phyloP scores from a whole-genome alignment of 1,140 invertebrate species.

The Anastrepha obliqua region DNA sequence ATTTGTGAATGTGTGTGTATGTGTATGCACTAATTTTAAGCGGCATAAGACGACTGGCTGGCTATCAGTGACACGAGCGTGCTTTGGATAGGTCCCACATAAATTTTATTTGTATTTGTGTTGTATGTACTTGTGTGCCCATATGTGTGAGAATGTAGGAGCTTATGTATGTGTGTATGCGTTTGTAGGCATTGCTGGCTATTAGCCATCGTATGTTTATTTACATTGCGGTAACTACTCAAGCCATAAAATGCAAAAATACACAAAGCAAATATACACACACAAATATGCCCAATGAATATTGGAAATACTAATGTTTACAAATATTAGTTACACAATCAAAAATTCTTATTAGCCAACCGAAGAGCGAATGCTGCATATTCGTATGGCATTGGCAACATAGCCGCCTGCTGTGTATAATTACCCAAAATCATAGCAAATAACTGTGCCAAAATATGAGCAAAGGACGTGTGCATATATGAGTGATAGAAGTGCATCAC shows the following conservation, averaged over 20 bases:
- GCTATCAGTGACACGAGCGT: neutral
- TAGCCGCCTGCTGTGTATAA: neutral
- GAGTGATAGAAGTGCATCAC: neutral
- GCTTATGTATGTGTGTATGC: neutral
- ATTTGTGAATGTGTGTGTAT: neutral
- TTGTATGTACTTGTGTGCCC: too few relatives aligned
- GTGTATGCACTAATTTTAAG: neutral
- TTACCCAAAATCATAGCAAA: neutral
- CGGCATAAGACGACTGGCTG: neutral
- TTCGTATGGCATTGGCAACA: neutral
- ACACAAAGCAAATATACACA: neutral
- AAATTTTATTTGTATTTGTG: too few relatives aligned
- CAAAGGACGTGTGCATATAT: neutral
- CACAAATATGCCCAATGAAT: too few relatives aligned
- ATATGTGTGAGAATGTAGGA: neutral
- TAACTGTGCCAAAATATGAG: constrained; percentile 4
- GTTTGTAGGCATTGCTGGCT: constrained; percentile 20
- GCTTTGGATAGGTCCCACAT: neutral
- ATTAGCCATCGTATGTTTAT: constrained; percentile 5
- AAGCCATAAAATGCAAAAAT: constrained; percentile 35
- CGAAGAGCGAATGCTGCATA: neutral
- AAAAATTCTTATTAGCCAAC: neutral
- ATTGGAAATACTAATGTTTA: neutral
- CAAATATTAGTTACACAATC: neutral
- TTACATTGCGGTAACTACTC: constrained; percentile 37